These are phyloP conservation scores for Sylvilagus bachmani DNA, from an alignment of 2,113 vertebrate genomes.

Conservation along the genomic window DNA sequence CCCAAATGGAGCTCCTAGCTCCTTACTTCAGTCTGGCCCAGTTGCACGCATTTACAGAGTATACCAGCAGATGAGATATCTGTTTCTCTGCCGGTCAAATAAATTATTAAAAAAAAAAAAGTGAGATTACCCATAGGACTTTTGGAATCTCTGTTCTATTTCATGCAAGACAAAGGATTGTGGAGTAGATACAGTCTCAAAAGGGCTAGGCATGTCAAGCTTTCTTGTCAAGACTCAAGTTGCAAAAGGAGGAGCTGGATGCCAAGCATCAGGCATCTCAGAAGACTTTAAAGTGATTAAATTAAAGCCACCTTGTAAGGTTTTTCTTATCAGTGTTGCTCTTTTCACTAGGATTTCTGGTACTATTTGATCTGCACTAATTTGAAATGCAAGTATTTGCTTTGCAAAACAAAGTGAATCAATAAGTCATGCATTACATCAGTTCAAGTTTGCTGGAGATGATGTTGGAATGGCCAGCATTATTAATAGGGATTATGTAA, in stretches of 20 bases:
- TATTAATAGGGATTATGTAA: background rate
- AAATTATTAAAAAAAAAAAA: background rate
- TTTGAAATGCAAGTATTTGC: background rate
- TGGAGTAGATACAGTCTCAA: background rate
- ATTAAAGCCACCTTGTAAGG: background rate
- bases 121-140: background rate
- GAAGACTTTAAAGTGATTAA: background rate
- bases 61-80: too few relatives aligned
- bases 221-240: background rate
- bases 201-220: background rate
- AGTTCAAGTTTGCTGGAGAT: background rate
- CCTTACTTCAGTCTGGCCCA: too few relatives aligned
- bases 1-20: too few relatives aligned
- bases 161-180: background rate
- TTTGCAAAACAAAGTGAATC: background rate
- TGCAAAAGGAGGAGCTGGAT: background rate
- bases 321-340: background rate
- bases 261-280: background rate
- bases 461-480: background rate
- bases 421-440: background rate
- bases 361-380: background rate
- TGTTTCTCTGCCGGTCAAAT: too few relatives aligned
- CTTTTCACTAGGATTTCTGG: conserved; percentile 7
- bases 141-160: background rate
- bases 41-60: too few relatives aligned